A percentile compares a stretch with the other conserved stretches of the same genome.
Conservation (phyloP, 2,888 invertebrate genomes). For the Spilarctia lutea region DNA sequence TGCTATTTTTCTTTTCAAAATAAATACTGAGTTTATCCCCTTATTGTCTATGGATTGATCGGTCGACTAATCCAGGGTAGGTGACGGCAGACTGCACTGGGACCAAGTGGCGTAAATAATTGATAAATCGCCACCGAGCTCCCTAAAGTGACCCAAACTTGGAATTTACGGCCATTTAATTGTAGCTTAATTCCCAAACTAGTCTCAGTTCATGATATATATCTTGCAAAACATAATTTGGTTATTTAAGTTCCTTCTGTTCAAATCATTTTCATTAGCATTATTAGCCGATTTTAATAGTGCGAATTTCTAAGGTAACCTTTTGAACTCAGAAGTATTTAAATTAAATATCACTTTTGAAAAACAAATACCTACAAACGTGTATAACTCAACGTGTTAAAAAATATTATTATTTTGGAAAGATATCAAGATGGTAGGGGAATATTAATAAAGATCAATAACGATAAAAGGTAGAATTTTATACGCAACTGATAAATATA, state of each 20-base stretch:
- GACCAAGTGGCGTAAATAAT: conserved; percentile 85
- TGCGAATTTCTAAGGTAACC: not conserved
- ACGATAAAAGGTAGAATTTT: not conserved
- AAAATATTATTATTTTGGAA: too few species aligned
- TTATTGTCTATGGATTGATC: conserved; percentile 64
- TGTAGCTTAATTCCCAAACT: conserved; percentile 84
- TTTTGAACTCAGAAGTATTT: not conserved
- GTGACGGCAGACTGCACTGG: conserved; percentile 70
- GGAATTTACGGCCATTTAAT: conserved; percentile 85
- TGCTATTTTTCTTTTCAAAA: not conserved
- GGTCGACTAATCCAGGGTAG: conserved; percentile 55
- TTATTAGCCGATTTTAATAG: not conserved
- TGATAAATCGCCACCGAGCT: conserved; percentile 85
- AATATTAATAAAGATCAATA: too few species aligned
- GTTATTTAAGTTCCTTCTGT: conserved; percentile 22
- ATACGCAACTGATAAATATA: not conserved
- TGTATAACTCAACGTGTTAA: not conserved
- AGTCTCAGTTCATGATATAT: conserved; percentile 80
- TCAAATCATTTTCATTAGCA: not conserved
- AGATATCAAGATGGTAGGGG: too few species aligned
- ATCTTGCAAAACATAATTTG: conserved; percentile 58
- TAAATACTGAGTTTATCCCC: conserved; percentile 25
- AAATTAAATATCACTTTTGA: too few species aligned
- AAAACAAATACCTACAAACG: too few species aligned
- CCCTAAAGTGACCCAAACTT: conserved; percentile 83